Conservation (phyloP, 2,113 vertebrate species). For the Tachycineta bicolor region DNA sequence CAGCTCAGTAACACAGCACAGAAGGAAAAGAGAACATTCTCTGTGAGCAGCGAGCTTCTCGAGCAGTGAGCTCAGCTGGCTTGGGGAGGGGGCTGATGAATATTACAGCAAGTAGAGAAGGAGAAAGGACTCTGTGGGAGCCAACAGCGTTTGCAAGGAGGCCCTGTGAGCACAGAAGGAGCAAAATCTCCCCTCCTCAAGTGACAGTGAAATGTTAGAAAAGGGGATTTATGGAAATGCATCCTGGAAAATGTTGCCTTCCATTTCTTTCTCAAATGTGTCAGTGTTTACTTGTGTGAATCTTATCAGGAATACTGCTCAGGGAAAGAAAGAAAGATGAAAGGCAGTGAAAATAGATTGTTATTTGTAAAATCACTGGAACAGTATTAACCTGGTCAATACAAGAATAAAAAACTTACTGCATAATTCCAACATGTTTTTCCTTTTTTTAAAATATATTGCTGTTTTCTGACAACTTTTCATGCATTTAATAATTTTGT, state of each 20-base stretch:
- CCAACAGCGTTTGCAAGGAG: not conserved
- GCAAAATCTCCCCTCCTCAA: not conserved
- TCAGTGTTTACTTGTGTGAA: not conserved
- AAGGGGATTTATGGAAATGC: not conserved
- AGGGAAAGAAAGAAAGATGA: not conserved
- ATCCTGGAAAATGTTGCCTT: not conserved
- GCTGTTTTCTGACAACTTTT: not conserved
- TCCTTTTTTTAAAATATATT: not conserved
- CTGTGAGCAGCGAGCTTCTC: not conserved
- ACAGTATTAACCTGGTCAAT: not conserved
- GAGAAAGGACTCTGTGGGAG: not conserved
- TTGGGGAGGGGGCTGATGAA: rapidly evolving
- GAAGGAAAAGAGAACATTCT: not conserved
- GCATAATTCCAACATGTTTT: not conserved
- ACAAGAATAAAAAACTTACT: not conserved
- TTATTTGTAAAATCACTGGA: not conserved
- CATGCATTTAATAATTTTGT: not conserved
- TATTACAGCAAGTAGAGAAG: not conserved
- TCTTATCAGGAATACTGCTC: not conserved
- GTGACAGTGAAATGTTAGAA: not conserved
- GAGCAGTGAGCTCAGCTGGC: not conserved
- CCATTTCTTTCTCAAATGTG: not conserved
- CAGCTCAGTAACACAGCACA: not conserved
- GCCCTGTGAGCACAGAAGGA: not conserved
- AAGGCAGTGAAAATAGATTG: not conserved